These are phyloP conservation scores for Hydra vulgaris DNA, from an alignment of 30 jellyfish, hydroid and myxozoan genomes.

Conservation along the genomic window DNA sequence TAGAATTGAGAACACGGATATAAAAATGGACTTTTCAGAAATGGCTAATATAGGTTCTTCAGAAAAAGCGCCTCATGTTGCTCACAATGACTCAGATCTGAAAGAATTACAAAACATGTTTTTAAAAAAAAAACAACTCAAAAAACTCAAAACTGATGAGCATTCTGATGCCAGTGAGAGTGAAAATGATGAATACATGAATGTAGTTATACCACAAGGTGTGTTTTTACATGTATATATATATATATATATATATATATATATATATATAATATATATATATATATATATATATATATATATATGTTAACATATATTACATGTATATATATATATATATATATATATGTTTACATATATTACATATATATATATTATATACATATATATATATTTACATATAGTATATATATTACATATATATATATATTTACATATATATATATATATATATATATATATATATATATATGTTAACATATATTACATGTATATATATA, in stretches of 20 bases:
- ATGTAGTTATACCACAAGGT: slow-evolving; percentile 12
- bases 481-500: no score
- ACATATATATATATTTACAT: no score
- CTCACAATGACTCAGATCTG: slow-evolving; percentile 21
- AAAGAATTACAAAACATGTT: slow-evolving; percentile 1
- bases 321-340: no score
- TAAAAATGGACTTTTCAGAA: not conserved
- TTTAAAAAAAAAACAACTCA: not conserved
- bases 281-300: no score
- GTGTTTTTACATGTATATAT: not conserved
- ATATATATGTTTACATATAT: no score
- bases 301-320: no score
- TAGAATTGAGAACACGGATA: not conserved
- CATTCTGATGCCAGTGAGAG: slow-evolving; percentile 16
- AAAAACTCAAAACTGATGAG: slow-evolving; percentile 14
- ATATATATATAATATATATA: no score
- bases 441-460: no score
- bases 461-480: no score
- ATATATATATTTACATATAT: no score
- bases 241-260: not conserved
- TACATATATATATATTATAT: no score
- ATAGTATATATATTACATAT: no score
- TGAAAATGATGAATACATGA: not conserved
- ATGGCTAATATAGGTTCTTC: not conserved
- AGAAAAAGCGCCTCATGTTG: not conserved